phyloP scores from a whole-genome alignment of 2,888 invertebrate genomes.

The Pristionchus maxplancki region DNA sequence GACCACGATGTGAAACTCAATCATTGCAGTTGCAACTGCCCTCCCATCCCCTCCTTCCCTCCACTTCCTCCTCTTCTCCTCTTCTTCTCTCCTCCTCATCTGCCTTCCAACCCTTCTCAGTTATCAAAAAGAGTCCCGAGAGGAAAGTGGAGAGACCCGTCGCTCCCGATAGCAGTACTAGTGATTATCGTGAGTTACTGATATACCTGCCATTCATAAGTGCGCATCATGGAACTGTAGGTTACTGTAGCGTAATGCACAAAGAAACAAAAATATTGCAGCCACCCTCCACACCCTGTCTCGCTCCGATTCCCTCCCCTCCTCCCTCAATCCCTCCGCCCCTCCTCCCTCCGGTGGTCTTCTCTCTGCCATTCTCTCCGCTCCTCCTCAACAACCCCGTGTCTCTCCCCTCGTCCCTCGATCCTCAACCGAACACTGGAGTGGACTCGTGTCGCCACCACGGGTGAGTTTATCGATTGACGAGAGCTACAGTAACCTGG shows the following conservation, averaged over 20 bases:
- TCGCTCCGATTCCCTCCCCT: not conserved
- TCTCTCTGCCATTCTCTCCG: slow-evolving; percentile 36
- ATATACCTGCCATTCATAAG: not conserved
- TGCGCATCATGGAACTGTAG: too few relatives aligned
- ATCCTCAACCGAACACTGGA: slow-evolving; percentile 72
- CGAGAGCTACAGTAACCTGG: not conserved
- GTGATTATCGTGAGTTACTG: slow-evolving; percentile 37
- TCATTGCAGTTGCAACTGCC: not conserved
- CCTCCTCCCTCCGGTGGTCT: not conserved
- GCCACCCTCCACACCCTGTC: not conserved
- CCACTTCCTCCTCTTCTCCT: slow-evolving; percentile 41
- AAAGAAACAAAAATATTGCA: too few relatives aligned
- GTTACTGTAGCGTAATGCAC: too few relatives aligned
- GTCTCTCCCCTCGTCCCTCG: slow-evolving; percentile 74
- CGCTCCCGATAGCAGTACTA: slow-evolving; percentile 45
- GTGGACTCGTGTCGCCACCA: slow-evolving; percentile 66
- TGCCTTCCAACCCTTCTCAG: slow-evolving; percentile 53
- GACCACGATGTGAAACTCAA: not conserved
- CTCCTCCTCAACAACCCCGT: slow-evolving; percentile 47
- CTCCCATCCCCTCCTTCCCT: slow-evolving; percentile 22
- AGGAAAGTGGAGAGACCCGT: not conserved
- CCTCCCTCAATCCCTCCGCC: not conserved
- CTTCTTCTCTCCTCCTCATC: slow-evolving; percentile 51
- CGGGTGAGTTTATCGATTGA: slow-evolving; percentile 50
- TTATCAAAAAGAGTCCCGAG: slow-evolving; percentile 48